These are phyloP conservation scores for Cyprinodon diabolis DNA, from an alignment of 2,797 vertebrate species.

Conservation along the genomic window DNA sequence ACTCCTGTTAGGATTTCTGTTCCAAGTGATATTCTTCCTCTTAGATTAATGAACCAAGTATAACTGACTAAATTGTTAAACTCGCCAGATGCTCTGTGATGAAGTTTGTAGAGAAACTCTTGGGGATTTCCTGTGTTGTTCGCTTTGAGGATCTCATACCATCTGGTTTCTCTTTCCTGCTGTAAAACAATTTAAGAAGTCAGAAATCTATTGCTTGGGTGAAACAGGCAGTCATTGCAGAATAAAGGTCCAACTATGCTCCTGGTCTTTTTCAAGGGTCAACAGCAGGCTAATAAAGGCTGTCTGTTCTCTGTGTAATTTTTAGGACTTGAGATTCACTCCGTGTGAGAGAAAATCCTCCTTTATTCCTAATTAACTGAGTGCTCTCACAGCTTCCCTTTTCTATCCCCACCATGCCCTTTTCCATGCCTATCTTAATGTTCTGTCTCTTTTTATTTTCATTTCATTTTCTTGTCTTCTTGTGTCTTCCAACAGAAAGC, in stretches of 20 bases:
- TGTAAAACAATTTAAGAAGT: not conserved
- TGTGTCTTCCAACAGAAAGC: slow-evolving; percentile 81
- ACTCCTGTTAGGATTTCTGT: not conserved
- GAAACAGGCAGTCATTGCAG: slow-evolving; percentile 20
- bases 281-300: slow-evolving; percentile 54
- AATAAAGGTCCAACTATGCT: slow-evolving; percentile 20
- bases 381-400: slow-evolving; percentile 15
- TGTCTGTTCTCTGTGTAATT: not conserved
- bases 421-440: slow-evolving; percentile 10
- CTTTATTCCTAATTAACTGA: slow-evolving; percentile 57
- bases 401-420: slow-evolving; percentile 1
- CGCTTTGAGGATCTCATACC: not conserved
- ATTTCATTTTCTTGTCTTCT: slow-evolving; percentile 14
- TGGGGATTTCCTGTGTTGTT: not conserved
- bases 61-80: not conserved
- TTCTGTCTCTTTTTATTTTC: slow-evolving; percentile 6
- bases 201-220: not conserved
- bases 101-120: not conserved
- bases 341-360: slow-evolving; percentile 34
- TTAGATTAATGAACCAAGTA: not conserved
- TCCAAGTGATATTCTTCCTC: not conserved
- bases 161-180: slow-evolving; percentile 12
- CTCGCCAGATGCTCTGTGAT: not conserved
- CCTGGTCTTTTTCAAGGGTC: slow-evolving; percentile 42
- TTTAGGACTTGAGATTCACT: not conserved